These are phyloP conservation scores for Penelope pileata DNA, from an alignment of 2,113 vertebrate species.

Conservation along the genomic window DNA sequence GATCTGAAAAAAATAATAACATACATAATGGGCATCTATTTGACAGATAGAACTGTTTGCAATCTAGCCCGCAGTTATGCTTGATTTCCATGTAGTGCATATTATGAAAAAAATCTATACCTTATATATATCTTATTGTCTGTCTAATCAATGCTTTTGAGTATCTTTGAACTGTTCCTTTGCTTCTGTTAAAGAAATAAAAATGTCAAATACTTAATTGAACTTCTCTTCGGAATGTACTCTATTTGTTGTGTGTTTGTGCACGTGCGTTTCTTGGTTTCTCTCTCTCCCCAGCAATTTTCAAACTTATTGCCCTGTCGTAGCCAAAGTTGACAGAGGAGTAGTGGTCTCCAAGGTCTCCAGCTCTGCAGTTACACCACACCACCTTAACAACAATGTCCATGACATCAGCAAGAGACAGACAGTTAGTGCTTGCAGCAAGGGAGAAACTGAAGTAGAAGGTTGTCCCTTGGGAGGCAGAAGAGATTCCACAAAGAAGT, in stretches of 20 bases:
- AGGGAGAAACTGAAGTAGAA: not conserved
- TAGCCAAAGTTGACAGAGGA: not conserved
- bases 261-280: not conserved
- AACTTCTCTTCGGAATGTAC: not conserved
- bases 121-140: not conserved
- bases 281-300: not conserved
- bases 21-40: not conserved
- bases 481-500: not conserved
- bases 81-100: not conserved
- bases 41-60: not conserved
- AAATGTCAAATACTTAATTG: not conserved
- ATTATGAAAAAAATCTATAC: not conserved
- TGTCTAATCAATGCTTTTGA: not conserved
- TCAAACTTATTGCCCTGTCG: not conserved
- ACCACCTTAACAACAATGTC: not conserved
- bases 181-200: not conserved
- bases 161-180: not conserved
- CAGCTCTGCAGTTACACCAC: not conserved
- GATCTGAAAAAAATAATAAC: not conserved
- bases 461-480: not conserved
- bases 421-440: not conserved
- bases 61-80: not conserved
- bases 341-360: not conserved
- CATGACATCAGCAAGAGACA: not conserved
- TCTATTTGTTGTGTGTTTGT: not conserved